These are phyloP conservation scores for Hiodon alosoides DNA, from an alignment of 2,113 vertebrate genomes.

Conservation along the genomic window DNA sequence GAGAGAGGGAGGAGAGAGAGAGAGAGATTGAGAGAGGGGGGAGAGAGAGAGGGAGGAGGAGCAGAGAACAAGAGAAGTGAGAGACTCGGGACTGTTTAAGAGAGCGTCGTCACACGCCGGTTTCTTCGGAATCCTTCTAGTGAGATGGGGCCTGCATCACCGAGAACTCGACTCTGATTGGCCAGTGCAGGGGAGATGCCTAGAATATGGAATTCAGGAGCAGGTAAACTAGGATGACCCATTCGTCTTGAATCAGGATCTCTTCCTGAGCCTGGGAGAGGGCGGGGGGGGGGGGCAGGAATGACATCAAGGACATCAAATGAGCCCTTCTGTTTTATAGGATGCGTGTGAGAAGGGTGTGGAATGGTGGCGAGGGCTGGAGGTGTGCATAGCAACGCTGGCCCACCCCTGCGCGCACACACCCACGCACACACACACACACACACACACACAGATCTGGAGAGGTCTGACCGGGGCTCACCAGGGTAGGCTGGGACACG, in stretches of 20 bases:
- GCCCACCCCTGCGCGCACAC: neutral
- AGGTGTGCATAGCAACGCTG: constrained; percentile 22
- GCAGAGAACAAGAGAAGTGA: constrained; percentile 25
- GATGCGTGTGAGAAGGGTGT: neutral
- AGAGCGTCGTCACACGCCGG: constrained; percentile 71
- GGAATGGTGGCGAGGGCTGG: constrained; percentile 13
- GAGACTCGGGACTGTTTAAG: constrained; percentile 61
- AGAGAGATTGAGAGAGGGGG: constrained; percentile 11
- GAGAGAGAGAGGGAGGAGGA: constrained; percentile 19
- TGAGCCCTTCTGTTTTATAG: constrained; percentile 18
- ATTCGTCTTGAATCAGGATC: constrained; percentile 59
- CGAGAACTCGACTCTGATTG: constrained; percentile 70
- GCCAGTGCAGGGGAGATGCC: constrained; percentile 53
- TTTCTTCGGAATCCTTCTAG: constrained; percentile 87
- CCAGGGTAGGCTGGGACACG: constrained; percentile 20
- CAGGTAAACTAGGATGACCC: constrained; percentile 69
- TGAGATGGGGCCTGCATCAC: constrained; percentile 68
- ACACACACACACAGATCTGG: neutral
- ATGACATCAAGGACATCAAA: constrained; percentile 54
- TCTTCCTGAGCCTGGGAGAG: constrained; percentile 9
- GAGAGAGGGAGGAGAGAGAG: neutral
- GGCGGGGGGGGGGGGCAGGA: constrained; percentile 32
- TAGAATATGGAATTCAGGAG: constrained; percentile 49
- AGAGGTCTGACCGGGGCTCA: constrained; percentile 17
- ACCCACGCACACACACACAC: neutral